These are phyloP conservation scores for Blastomussa wellsi DNA, from an alignment of 92 coral and sea anemone genomes.

Conservation along the genomic window DNA sequence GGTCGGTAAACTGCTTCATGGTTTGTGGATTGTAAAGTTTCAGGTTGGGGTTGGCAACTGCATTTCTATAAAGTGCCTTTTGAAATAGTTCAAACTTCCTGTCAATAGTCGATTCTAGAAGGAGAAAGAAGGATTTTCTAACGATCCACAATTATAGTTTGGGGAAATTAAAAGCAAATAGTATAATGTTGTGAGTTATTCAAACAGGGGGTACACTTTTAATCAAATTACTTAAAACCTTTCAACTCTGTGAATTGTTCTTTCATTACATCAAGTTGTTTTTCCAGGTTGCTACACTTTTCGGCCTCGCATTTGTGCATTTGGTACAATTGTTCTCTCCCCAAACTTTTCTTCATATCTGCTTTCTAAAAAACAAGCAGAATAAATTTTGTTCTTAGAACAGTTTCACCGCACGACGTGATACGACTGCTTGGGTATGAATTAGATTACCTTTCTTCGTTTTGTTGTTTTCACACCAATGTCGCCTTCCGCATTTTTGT, in stretches of 20 bases:
- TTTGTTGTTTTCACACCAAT: background rate
- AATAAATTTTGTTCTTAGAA: no score
- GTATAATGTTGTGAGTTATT: background rate
- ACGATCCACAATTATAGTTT: background rate
- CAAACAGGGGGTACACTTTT: background rate
- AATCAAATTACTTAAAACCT: background rate
- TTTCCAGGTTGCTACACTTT: background rate
- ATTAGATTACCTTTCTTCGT: background rate
- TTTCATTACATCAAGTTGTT: background rate
- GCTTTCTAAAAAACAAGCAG: background rate
- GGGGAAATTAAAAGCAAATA: no score
- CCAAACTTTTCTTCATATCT: background rate
- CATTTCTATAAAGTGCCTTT: conserved; percentile 6
- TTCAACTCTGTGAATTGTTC: conserved; percentile 4
- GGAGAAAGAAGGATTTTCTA: background rate
- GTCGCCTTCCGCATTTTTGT: background rate
- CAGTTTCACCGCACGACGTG: no score
- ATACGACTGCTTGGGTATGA: no score
- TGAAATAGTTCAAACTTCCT: conserved; percentile 8
- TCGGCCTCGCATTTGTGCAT: background rate
- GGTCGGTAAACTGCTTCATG: conserved; percentile 24
- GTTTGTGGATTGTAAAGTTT: background rate
- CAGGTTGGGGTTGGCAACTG: background rate
- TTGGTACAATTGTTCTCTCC: background rate
- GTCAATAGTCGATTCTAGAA: conserved; percentile 9